A percentile compares a stretch with the other conserved stretches of the same genome.
phyloP scores from a whole-genome alignment of 2,113 vertebrate species.

The Microtus richardsoni region DNA sequence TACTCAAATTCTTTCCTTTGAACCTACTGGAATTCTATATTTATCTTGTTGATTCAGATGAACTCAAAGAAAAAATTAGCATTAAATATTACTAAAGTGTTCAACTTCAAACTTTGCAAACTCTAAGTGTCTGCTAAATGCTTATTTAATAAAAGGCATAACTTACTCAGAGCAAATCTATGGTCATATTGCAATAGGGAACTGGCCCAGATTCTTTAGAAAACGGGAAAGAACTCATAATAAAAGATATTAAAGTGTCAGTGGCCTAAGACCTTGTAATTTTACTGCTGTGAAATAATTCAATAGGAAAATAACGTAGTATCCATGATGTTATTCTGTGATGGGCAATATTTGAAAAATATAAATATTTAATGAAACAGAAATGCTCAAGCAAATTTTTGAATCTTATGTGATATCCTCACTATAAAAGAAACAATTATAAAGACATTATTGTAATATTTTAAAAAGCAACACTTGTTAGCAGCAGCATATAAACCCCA shows the following conservation, averaged over 20 bases:
- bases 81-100: conserved; percentile 40
- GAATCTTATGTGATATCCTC: background rate
- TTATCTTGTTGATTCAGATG: background rate
- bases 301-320: conserved; percentile 41
- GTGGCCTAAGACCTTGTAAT: background rate
- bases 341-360: conserved; percentile 12
- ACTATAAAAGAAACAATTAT: conserved; percentile 54
- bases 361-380: conserved; percentile 49
- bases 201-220: background rate
- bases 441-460: conserved; percentile 29
- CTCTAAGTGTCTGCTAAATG: background rate
- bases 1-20: background rate
- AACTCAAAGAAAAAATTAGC: background rate
- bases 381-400: conserved; percentile 18
- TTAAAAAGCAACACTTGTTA: conserved; percentile 18
- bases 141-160: conserved; percentile 38
- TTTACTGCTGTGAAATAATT: conserved; percentile 23
- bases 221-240: conserved; percentile 32
- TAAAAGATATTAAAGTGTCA: conserved; percentile 50
- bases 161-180: conserved; percentile 37
- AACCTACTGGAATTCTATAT: background rate
- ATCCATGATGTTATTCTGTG: background rate
- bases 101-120: background rate
- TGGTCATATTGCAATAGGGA: background rate
- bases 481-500: background rate